A percentile compares a stretch with the other conserved stretches of the same genome.
phyloP scores from a whole-genome alignment of 2,888 invertebrate genomes.

The Caenorhabditis doughertyi region DNA sequence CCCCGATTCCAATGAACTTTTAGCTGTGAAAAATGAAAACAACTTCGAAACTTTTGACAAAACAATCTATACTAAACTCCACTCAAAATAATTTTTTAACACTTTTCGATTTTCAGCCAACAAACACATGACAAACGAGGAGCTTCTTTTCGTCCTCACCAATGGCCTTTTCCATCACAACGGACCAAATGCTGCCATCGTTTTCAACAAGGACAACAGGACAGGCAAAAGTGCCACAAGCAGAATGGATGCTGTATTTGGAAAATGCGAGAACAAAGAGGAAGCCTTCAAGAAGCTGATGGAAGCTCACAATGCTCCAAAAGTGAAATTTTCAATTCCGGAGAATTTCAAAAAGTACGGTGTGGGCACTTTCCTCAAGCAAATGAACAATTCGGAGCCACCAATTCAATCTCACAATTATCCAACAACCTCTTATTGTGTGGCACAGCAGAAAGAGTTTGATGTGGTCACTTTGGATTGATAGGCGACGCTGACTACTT shows the following conservation, averaged over 20 bases:
- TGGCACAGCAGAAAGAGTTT: background rate
- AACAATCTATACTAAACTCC: too few relatives aligned
- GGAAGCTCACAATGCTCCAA: conserved; percentile 1
- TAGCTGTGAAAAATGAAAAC: background rate
- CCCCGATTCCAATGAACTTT: too few relatives aligned
- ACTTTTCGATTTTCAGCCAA: conserved; percentile 44
- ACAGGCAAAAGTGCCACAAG: conserved; percentile 31
- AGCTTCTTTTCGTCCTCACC: conserved; percentile 35
- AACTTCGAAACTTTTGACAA: too few relatives aligned
- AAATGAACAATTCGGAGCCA: background rate
- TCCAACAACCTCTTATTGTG: background rate
- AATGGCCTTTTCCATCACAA: conserved; percentile 48
- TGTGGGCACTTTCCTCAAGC: background rate
- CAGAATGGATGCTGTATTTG: conserved; percentile 35
- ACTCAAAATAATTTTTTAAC: background rate
- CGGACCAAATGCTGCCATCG: conserved; percentile 43
- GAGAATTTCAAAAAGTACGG: conserved; percentile 15
- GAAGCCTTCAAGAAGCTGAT: conserved; percentile 25
- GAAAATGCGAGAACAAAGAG: conserved; percentile 10
- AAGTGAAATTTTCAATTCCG: conserved; percentile 9
- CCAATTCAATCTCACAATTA: background rate
- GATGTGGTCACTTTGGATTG: background rate
- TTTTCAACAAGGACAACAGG: conserved; percentile 34
- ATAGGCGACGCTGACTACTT: background rate
- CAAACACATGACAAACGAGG: conserved; percentile 39